These are phyloP conservation scores for Chaetophractus vellerosus DNA, from an alignment of 2,797 vertebrate genomes.

Conservation along the genomic window DNA sequence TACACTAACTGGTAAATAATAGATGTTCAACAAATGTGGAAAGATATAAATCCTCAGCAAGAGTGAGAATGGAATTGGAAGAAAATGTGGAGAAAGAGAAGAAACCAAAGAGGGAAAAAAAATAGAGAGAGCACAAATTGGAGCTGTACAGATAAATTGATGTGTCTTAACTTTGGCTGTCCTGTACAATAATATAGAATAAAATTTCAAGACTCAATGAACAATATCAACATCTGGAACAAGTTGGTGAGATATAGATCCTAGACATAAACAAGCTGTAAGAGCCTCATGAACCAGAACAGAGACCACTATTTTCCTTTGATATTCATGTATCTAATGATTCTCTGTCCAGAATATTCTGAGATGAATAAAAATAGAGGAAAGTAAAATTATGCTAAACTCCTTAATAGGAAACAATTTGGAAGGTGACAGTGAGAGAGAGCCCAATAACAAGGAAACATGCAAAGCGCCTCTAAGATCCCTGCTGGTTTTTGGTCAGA, in stretches of 20 bases:
- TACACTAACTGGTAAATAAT: not conserved
- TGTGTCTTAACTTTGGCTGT: not conserved
- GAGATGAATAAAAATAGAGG: constrained; percentile 58
- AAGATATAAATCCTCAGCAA: constrained; percentile 31
- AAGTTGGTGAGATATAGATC: not conserved
- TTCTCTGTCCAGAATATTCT: constrained; percentile 59
- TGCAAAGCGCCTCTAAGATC: constrained; percentile 74
- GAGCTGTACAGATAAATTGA: not conserved
- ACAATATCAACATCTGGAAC: constrained; percentile 14
- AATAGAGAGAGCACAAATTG: not conserved
- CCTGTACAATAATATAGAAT: constrained; percentile 1
- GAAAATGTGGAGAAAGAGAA: not conserved
- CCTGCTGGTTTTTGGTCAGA: constrained; percentile 80
- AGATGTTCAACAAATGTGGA: constrained; percentile 21
- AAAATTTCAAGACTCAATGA: constrained; percentile 4
- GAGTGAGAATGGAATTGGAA: not conserved
- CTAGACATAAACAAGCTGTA: constrained; percentile 50
- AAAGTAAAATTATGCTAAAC: constrained; percentile 63
- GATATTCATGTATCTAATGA: constrained; percentile 44
- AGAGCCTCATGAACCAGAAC: constrained; percentile 10
- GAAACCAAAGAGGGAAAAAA: not conserved
- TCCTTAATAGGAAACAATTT: constrained; percentile 78
- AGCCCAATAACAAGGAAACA: constrained; percentile 72
- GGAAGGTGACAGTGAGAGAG: constrained; percentile 74
- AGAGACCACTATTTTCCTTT: not conserved